These are phyloP conservation scores for Netelia melanura DNA, from an alignment of 2,888 invertebrate species.

Conservation along the genomic window DNA sequence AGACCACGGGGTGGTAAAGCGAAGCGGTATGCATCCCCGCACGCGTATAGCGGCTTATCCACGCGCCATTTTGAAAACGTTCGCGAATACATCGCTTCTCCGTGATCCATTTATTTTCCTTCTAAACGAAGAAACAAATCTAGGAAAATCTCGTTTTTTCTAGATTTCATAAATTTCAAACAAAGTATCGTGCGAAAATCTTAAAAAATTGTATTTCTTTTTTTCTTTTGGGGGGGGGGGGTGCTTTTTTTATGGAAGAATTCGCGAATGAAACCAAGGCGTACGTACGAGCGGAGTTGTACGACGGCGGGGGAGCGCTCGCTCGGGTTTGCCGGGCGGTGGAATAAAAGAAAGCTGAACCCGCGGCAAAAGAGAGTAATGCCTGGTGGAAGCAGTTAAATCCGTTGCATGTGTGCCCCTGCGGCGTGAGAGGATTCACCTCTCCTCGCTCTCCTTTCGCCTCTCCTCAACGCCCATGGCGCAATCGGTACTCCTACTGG, in stretches of 20 bases:
- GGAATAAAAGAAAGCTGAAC: constrained; percentile 82
- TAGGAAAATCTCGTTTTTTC: neutral
- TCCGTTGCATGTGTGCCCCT: constrained; percentile 83
- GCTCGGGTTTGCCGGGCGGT: constrained; percentile 50
- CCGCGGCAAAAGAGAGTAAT: constrained; percentile 79
- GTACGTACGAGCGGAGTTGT: constrained; percentile 68
- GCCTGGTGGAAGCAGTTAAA: constrained; percentile 83
- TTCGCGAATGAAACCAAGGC: constrained; percentile 22
- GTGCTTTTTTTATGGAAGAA: neutral
- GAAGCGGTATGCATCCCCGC: constrained; percentile 11
- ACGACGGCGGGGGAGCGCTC: constrained; percentile 62
- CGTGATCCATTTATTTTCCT: neutral
- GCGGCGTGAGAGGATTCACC: constrained; percentile 73
- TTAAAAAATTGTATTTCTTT: neutral
- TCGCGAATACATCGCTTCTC: neutral
- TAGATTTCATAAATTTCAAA: neutral
- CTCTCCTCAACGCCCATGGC: constrained; percentile 27
- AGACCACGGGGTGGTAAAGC: constrained; percentile 42
- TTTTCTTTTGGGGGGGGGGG: neutral
- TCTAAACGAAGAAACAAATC: neutral
- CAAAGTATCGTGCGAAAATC: neutral
- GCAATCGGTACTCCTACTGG: constrained; percentile 50
- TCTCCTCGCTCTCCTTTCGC: constrained; percentile 36
- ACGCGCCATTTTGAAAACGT: constrained; percentile 49
- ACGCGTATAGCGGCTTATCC: neutral